A percentile compares a stretch with the other conserved stretches of the same genome.
phyloP scores from a whole-genome alignment of 2,888 invertebrate genomes.

The Abrostola triplasia region DNA sequence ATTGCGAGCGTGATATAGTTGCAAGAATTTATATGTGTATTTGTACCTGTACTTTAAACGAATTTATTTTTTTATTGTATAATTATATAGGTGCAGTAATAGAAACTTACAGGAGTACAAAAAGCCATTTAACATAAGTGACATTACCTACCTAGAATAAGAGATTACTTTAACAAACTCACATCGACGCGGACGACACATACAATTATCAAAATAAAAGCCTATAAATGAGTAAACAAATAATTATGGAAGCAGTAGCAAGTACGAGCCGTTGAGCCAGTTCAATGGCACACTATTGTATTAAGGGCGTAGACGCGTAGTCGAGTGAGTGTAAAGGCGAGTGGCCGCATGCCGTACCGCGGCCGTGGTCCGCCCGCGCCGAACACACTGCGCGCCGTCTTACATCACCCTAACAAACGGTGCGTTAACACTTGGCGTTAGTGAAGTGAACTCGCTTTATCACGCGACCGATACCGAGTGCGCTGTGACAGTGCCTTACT shows the following conservation, averaged over 20 bases:
- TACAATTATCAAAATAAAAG: slow-evolving; percentile 44
- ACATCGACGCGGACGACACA: slow-evolving; percentile 20
- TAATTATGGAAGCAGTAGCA: slow-evolving; percentile 21
- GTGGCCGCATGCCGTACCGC: slow-evolving; percentile 64
- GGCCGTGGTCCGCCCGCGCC: neutral
- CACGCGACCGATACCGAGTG: slow-evolving; percentile 46
- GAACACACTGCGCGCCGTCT: slow-evolving; percentile 51
- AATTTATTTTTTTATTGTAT: no score
- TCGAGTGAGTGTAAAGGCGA: slow-evolving; percentile 16
- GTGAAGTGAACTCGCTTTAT: slow-evolving; percentile 54
- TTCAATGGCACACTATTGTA: slow-evolving; percentile 59
- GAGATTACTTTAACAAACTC: neutral
- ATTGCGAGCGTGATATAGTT: no score
- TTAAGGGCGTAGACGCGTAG: slow-evolving; percentile 14
- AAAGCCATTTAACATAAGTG: no score
- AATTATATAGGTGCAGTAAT: no score
- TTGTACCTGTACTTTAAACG: no score
- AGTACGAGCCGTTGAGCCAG: slow-evolving; percentile 34
- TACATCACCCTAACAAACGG: slow-evolving; percentile 52
- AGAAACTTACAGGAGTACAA: no score
- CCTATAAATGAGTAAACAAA: slow-evolving; percentile 26
- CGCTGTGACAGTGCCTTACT: slow-evolving; percentile 5
- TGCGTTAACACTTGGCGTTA: slow-evolving; percentile 52
- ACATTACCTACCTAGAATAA: no score
- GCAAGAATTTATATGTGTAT: no score